A percentile compares a stretch with the other conserved stretches of the same genome.
These are phyloP conservation scores for Lamellibrachia luymesi DNA, from an alignment of 1,140 invertebrate genomes.

Conservation along the genomic window DNA sequence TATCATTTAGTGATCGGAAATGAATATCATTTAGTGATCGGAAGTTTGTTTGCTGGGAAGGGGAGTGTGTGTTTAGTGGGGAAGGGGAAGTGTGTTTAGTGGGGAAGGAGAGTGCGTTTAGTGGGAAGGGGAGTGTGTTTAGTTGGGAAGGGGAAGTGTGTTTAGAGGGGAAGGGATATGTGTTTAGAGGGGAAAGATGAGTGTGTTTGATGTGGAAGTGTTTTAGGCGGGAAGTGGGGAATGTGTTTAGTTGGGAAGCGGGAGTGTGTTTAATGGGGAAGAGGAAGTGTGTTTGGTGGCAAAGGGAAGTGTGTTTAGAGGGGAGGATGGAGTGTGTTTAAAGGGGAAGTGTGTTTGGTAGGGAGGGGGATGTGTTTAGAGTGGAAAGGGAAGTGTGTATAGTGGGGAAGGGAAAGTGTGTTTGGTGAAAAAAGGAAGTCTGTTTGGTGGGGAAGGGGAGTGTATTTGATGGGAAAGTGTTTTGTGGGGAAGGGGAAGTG, in stretches of 20 bases:
- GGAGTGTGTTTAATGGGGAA: no score
- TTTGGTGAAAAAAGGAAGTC: neutral
- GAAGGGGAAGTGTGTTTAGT: neutral
- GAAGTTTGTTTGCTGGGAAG: neutral
- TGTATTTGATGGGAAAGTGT: neutral
- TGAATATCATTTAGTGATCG: neutral
- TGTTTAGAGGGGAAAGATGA: no score
- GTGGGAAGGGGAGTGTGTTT: neutral
- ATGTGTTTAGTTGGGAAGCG: no score
- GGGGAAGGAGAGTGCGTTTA: neutral
- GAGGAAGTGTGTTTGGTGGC: no score
- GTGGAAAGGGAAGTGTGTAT: no score
- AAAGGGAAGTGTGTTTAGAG: no score
- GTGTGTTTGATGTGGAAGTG: no score
- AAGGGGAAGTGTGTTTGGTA: no score
- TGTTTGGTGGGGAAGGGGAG: neutral
- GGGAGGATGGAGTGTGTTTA: no score
- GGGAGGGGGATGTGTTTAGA: no score
- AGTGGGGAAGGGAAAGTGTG: neutral
- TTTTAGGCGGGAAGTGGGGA: neutral
- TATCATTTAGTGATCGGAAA: neutral
- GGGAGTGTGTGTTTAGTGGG: neutral
- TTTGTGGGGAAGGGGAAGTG: no score
- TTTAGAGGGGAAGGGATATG: neutral
- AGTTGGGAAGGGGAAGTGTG: neutral